Evolutionary conservation across 2,113 vertebrate genomes (phyloP), one percentile per base, ranked within the genome.

Genomic region (Vimba vimba): DNA sequence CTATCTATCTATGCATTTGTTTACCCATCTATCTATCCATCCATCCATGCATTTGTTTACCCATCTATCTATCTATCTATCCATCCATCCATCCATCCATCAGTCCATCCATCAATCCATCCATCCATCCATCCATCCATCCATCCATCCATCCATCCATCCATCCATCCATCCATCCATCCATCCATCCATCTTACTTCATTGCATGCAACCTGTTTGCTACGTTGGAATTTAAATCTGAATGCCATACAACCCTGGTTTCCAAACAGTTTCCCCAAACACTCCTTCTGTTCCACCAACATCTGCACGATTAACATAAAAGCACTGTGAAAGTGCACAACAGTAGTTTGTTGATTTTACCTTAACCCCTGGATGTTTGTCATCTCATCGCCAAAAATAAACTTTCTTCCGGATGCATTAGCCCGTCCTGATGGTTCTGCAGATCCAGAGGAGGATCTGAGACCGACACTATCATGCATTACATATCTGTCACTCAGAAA

Each of bases 401-500:
- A 19, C 8, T 3, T 4, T 47, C 39, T 12, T 84, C 43, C 5
- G 6, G 57, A 57, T 50, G 81, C 76, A 81, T 88, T 80, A 88
- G 68, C 74, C 59, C 1, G 11, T 15, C 39, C 71, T 3, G 15
- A 43, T 30, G 71, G 81, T 69, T 81, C 33, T 27, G 5, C 45
- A 86, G 76, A 85, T 62, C 74, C 68, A 17, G 59, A 15, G 84
- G 45, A 57, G 86, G 64, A 84, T 76, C 45, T 79, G 83, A 43
- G 73, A 47, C 59, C 6, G n/a, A 30, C 76, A 80, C 81, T 93
- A 94, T 94, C 93, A 89, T 82, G 87, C 91, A 93, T 94, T 93
- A 93, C 92, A 94, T 94, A 92, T 93, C 90, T 93, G 93, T 90
- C 90, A 91, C 91, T 94, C 92, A 89, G 90, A 87, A 86, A 92